Conservation (phyloP, 2,113 vertebrate species). For the Misgurnus anguillicaudatus region DNA sequence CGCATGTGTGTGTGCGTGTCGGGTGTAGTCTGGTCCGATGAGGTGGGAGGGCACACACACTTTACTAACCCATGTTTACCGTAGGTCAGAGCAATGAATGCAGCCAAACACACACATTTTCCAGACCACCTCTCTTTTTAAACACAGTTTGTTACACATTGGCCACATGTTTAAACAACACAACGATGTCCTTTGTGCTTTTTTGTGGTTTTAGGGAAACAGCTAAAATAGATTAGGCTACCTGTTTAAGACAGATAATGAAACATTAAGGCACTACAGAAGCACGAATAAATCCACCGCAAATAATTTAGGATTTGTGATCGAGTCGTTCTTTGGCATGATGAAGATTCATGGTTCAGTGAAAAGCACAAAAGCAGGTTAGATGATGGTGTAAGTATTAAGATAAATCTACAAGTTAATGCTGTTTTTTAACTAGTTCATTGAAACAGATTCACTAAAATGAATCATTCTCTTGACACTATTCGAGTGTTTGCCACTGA, state of each 20-base stretch:
- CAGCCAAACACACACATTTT: background rate
- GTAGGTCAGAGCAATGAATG: constrained; percentile 58
- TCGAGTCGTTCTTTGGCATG: no score
- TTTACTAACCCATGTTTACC: constrained; percentile 80
- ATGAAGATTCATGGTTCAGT: no score
- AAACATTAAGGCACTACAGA: no score
- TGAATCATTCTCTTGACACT: background rate
- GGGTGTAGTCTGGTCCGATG: constrained; percentile 93
- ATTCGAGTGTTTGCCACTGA: no score
- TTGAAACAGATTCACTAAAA: background rate
- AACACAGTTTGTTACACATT: background rate
- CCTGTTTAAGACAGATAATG: background rate
- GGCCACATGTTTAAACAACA: background rate
- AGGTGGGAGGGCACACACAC: constrained; percentile 81
- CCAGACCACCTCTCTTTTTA: constrained; percentile 11
- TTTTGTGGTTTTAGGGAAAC: background rate
- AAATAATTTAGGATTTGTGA: no score
- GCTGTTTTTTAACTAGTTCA: no score
- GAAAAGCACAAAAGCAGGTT: no score
- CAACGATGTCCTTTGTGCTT: background rate
- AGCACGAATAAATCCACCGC: no score
- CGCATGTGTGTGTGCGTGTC: constrained; percentile 82
- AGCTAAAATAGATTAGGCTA: background rate
- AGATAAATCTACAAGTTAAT: no score
- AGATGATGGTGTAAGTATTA: no score